Conservation (phyloP, 2,113 vertebrate genomes). For the Dascyllus trimaculatus region DNA sequence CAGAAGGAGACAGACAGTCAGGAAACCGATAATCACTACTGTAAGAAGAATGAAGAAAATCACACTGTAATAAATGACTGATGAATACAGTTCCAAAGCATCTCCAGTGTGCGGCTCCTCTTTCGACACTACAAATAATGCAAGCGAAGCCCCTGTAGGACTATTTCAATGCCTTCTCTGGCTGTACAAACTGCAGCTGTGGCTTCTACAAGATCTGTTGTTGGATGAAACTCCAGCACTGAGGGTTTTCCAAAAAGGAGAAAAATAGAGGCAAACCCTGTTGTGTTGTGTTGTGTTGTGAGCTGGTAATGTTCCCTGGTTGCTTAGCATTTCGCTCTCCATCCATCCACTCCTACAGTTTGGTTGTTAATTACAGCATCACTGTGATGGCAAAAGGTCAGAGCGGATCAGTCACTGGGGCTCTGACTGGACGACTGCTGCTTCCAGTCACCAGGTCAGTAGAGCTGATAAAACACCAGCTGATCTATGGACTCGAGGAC, state of each 20-base stretch:
- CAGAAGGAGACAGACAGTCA: too few species aligned
- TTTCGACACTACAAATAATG: background rate
- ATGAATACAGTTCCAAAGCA: too few species aligned
- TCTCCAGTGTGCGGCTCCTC: too few species aligned
- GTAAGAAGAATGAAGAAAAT: too few species aligned
- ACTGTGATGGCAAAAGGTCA: conserved; percentile 19
- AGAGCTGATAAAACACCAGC: conserved; percentile 8
- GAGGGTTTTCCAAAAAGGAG: conserved; percentile 2
- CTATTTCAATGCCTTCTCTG: background rate
- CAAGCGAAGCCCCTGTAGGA: background rate
- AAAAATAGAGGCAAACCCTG: conserved; percentile 15
- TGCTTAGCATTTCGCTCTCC: conserved; percentile 11
- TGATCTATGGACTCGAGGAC: conserved; percentile 8
- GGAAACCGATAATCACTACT: too few species aligned
- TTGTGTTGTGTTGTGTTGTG: background rate
- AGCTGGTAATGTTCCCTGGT: background rate
- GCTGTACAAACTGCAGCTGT: conserved; percentile 12
- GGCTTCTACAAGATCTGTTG: conserved; percentile 17
- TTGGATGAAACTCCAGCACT: conserved; percentile 30
- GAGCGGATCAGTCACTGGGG: conserved; percentile 11
- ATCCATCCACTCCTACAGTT: conserved; percentile 15
- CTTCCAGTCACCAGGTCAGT: conserved; percentile 16
- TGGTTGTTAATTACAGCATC: conserved; percentile 37
- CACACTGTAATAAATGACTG: too few species aligned
- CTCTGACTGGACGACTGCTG: background rate